These are phyloP conservation scores for Cyprinodon variegatus DNA, from an alignment of 2,113 vertebrate species.

Conservation along the genomic window DNA sequence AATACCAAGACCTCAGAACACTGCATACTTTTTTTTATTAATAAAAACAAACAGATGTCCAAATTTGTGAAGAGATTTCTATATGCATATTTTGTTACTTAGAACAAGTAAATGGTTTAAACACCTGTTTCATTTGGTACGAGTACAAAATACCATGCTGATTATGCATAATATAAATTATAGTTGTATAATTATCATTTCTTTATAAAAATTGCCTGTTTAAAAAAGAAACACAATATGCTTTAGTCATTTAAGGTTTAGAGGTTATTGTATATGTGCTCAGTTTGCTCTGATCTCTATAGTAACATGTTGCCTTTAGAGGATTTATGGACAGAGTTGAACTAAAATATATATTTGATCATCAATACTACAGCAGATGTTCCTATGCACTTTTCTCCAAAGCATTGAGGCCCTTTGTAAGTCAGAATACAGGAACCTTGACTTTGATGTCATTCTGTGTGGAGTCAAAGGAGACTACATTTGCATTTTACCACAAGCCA, in stretches of 20 bases:
- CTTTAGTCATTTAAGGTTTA: not conserved
- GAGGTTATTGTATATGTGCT: not conserved
- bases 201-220: not conserved
- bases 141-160: not conserved
- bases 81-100: too few species aligned
- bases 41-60: too few species aligned
- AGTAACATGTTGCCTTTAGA: not conserved
- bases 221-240: not conserved
- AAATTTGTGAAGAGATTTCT: too few species aligned
- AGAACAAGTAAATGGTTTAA: too few species aligned
- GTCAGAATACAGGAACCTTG: slow-evolving; percentile 15
- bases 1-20: too few species aligned
- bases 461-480: slow-evolving; percentile 42
- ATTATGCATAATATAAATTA: not conserved
- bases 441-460: slow-evolving; percentile 41
- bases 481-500: slow-evolving; percentile 55
- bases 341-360: not conserved
- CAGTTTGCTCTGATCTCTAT: not conserved
- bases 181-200: not conserved
- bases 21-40: not conserved
- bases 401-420: slow-evolving; percentile 25
- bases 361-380: not conserved
- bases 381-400: not conserved
- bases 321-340: not conserved
- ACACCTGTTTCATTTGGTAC: too few species aligned